phyloP scores from a whole-genome alignment of 2,113 vertebrate genomes.

The Hyaena hyaena region DNA sequence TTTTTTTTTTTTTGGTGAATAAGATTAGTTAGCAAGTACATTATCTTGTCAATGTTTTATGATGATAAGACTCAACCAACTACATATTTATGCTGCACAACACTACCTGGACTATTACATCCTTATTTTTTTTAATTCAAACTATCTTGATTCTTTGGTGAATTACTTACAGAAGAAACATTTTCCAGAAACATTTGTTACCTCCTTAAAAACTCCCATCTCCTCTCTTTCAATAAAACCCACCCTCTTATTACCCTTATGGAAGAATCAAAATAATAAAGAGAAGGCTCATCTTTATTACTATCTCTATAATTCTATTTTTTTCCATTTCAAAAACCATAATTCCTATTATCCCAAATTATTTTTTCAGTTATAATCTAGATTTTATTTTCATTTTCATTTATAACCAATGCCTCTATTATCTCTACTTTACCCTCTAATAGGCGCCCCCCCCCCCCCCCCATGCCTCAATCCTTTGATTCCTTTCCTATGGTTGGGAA shows the following conservation, averaged over 20 bases:
- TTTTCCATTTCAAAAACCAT: neutral
- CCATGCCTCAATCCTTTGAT: accelerated
- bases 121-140: neutral
- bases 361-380: neutral
- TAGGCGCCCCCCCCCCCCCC: neutral
- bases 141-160: neutral
- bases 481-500: neutral
- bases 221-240: neutral
- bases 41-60: slow-evolving; percentile 29
- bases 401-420: neutral
- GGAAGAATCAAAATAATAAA: neutral
- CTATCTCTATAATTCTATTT: neutral
- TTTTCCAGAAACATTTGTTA: neutral
- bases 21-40: neutral
- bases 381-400: neutral
- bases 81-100: neutral
- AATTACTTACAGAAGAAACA: neutral
- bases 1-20: neutral
- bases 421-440: neutral
- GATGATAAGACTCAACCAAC: neutral
- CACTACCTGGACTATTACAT: neutral
- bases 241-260: neutral
- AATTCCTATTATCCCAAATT: neutral
- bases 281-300: neutral
- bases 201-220: neutral